Base-by-base conservation (phyloP, 2,797 vertebrate genomes). In the Microctenopoma stevenorrisi region DNA sequence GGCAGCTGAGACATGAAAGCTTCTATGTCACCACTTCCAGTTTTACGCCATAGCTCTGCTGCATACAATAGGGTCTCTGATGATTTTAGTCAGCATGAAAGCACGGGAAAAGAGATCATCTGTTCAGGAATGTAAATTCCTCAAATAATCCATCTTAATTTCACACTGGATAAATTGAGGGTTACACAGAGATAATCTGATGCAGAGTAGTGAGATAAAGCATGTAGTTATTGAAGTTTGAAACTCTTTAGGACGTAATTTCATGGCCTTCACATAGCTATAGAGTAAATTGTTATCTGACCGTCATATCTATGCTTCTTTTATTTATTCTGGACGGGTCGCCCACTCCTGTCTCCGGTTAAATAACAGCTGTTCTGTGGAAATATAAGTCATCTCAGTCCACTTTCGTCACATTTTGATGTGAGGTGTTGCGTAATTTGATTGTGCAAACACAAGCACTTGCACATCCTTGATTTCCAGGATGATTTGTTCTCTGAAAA, bases 51-150 rank as follows among this genome's bases (percentile, higher is more conserved):
- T 3, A 16, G 42, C 61, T 75, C 35, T 14, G 71, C 56, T 13
- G 50, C 52, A 25, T 56, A 89, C 88, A 91, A 89, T 85, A 30
- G 75, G 44, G 44, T 73, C 82, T 84, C 85, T 88, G 76, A 85
- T 79, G 68, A 59, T 72, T 86, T 70, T 33, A 48, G 67, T 71
- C 74, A 63, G 61, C 76, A 40, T 69, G 72, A 2, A 1, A 76
- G 79, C 85, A 81, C 49, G 65, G 73, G 77, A 72, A 69, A 79
- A 57, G 64, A 86, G 86, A 88, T 91, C 65, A 93, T 89, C 86
- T 88, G 67, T 70, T 65, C 58, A 85, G 81, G 86, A 92, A 93
- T 90, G 87, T 57, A 85, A 86, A 86, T 75, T 78, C 81, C 62
- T 40, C 16, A 42, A 69, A 79, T 85, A 88, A 91, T 84, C 68